These are phyloP conservation scores for Drosophila virilis DNA, from an alignment of 1,140 invertebrate species.

Conservation along the genomic window DNA sequence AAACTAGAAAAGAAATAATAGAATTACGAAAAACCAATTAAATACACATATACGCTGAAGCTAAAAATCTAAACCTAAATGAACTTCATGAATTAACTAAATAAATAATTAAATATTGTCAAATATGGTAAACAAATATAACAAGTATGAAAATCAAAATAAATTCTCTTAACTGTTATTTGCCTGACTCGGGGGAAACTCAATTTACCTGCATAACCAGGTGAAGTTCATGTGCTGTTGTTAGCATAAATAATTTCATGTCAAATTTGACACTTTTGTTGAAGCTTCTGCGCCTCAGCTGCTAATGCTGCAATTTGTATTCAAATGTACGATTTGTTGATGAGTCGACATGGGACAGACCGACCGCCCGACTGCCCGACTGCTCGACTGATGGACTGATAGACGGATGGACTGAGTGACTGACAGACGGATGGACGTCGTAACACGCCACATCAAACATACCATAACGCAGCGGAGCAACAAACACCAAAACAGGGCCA, in stretches of 20 bases:
- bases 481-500: conserved; percentile 74
- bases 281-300: conserved; percentile 54
- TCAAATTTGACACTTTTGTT: conserved; percentile 77
- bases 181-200: conserved; percentile 2
- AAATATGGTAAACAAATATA: conserved; percentile 55
- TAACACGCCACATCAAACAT: conserved; percentile 73
- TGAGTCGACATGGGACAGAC: conserved; percentile 49
- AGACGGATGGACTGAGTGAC: neutral
- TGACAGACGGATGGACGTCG: conserved; percentile 12
- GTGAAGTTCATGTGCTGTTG: conserved; percentile 45
- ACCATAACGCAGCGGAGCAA: conserved; percentile 66
- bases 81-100: conserved; percentile 32
- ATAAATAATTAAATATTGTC: conserved; percentile 58
- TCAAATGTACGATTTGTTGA: conserved; percentile 79
- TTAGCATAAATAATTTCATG: conserved; percentile 76
- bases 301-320: conserved; percentile 78
- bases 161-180: conserved; percentile 22
- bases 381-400: conserved; percentile 4
- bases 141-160: conserved; percentile 32
- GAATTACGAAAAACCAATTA: conserved; percentile 22
- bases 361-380: conserved; percentile 3
- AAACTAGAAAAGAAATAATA: conserved; percentile 9
- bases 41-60: neutral
- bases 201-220: conserved; percentile 19
- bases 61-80: conserved; percentile 8